Conservation (phyloP, 2,113 vertebrate species). For the Sander vitreus region DNA sequence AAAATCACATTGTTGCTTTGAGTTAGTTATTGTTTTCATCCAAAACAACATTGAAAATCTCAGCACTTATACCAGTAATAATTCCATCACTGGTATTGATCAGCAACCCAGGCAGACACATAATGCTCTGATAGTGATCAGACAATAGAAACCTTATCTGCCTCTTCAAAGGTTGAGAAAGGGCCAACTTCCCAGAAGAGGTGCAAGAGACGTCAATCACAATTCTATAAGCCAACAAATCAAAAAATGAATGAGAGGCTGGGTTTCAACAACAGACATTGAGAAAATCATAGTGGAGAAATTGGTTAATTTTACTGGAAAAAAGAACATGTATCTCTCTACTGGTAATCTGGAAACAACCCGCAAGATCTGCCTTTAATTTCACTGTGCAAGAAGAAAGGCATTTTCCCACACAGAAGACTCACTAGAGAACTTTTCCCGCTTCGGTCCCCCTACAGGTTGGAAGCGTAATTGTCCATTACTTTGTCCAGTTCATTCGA, state of each 20-base stretch:
- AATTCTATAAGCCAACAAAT: not conserved
- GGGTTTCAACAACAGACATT: not conserved
- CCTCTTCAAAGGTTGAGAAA: not conserved
- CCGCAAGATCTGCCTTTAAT: not conserved
- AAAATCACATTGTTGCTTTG: not conserved
- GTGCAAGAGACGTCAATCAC: not conserved
- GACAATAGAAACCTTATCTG: not conserved
- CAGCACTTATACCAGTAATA: constrained; percentile 5
- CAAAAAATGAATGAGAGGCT: not conserved
- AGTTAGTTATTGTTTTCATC: not conserved
- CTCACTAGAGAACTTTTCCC: too few species aligned
- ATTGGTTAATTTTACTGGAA: not conserved
- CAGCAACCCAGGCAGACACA: not conserved
- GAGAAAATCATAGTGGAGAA: not conserved
- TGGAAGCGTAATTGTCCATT: too few species aligned
- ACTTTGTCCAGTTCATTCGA: too few species aligned
- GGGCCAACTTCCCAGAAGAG: not conserved
- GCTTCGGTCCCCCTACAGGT: too few species aligned
- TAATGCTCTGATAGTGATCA: too few species aligned
- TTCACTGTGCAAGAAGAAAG: not conserved
- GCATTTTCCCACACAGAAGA: not conserved
- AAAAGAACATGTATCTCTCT: not conserved
- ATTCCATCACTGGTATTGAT: not conserved
- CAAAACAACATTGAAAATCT: too few species aligned
- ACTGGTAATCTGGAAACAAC: not conserved